These are phyloP conservation scores for Gopherus evgoodei DNA, from an alignment of 2,113 vertebrate species.

Conservation along the genomic window DNA sequence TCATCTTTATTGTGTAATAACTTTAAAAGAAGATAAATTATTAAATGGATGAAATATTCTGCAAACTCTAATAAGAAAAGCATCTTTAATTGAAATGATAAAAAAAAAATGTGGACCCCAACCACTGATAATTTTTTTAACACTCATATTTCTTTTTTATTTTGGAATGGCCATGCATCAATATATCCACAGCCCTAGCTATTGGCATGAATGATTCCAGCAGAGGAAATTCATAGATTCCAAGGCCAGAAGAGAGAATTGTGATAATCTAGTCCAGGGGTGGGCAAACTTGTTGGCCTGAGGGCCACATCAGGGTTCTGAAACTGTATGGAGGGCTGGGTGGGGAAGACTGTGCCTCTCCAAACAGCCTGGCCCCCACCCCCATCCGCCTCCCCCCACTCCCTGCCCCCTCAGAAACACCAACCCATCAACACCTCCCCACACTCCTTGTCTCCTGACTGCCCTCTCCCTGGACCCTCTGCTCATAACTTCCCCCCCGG, in stretches of 20 bases:
- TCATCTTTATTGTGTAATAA: not conserved
- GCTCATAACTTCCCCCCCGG: too few species aligned
- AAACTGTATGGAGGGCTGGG: too few species aligned
- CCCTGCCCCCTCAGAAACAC: too few species aligned
- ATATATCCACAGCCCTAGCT: not conserved
- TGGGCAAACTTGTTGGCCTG: too few species aligned
- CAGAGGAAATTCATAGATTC: not conserved
- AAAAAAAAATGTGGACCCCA: not conserved
- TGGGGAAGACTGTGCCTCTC: too few species aligned
- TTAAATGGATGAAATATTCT: slow-evolving; percentile 56
- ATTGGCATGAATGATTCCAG: not conserved
- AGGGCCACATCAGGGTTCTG: too few species aligned
- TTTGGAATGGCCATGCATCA: not conserved
- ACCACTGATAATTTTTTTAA: not conserved
- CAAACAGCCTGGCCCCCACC: too few species aligned
- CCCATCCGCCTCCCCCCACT: too few species aligned
- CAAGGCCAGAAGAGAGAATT: not conserved
- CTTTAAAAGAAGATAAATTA: slow-evolving; percentile 32
- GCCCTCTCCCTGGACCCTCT: too few species aligned
- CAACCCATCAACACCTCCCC: too few species aligned
- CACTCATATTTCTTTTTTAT: accelerated
- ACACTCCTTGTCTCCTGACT: too few species aligned
- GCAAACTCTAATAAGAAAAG: slow-evolving; percentile 24
- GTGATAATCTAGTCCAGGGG: not conserved
- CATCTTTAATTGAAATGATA: slow-evolving; percentile 12